Evolutionary conservation across 2,113 vertebrate genomes (phyloP).

Genomic region (Monopterus albus): DNA sequence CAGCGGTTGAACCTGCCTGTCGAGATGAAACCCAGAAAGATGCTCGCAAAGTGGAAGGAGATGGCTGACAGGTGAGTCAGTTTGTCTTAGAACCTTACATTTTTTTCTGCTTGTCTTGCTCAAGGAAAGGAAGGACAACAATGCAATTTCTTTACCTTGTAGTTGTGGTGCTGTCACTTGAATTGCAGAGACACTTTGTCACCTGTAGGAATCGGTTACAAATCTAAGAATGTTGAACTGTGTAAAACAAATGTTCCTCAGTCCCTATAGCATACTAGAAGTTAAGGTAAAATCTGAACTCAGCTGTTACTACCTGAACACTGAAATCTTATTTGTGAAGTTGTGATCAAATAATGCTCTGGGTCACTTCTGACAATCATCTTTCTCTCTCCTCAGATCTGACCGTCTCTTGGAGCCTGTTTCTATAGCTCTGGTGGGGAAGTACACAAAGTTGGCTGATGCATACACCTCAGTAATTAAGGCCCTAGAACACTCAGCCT

Average conservation of each 20-base stretch:
- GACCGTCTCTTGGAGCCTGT: slow-evolving; percentile 92
- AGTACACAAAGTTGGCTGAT: slow-evolving; percentile 96
- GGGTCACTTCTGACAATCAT: not conserved
- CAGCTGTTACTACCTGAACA: not conserved
- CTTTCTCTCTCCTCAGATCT: slow-evolving; percentile 78
- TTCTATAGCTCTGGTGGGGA: slow-evolving; percentile 94
- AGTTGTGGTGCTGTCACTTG: not conserved
- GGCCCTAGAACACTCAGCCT: slow-evolving; percentile 93
- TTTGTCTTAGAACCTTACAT: not conserved
- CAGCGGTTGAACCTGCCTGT: slow-evolving; percentile 89
- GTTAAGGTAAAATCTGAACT: not conserved
- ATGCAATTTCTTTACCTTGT: not conserved
- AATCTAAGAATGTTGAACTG: not conserved
- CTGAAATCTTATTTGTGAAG: not conserved
- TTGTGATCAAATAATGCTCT: not conserved
- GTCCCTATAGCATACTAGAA: not conserved
- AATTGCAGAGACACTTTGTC: not conserved
- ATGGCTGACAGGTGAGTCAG: slow-evolving; percentile 91
- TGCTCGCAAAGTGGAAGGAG: slow-evolving; percentile 97
- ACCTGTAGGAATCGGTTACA: not conserved
- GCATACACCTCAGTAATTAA: slow-evolving; percentile 97
- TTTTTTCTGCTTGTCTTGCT: not conserved
- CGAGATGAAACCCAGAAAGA: slow-evolving; percentile 86
- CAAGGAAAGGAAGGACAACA: not conserved
- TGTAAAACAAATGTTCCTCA: not conserved